Conservation (phyloP, 2,113 vertebrate genomes). For the Pholis gunnellus region DNA sequence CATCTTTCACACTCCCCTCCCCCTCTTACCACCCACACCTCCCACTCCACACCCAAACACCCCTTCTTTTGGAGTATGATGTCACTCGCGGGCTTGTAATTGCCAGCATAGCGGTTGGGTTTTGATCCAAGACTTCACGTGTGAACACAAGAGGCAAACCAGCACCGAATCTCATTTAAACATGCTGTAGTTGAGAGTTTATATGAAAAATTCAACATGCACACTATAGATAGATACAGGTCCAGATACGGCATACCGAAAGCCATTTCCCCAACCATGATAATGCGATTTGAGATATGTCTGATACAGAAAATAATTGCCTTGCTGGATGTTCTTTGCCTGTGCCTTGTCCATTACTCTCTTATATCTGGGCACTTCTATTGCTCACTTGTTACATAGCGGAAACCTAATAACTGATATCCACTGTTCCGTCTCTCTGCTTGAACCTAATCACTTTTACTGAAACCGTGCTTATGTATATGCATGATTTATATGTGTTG, state of each 20-base stretch:
- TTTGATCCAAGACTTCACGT: constrained; percentile 52
- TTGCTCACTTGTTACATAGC: constrained; percentile 25
- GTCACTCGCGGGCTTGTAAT: constrained; percentile 47
- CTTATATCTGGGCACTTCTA: constrained; percentile 31
- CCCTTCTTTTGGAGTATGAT: constrained; percentile 59
- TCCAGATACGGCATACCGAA: constrained; percentile 15
- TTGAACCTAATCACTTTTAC: constrained; percentile 37
- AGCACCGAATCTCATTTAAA: constrained; percentile 20
- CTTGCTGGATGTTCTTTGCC: constrained; percentile 30
- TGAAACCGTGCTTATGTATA: constrained; percentile 34
- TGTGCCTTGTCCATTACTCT: constrained; percentile 49
- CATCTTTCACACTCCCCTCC: constrained; percentile 19
- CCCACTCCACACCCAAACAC: constrained; percentile 30
- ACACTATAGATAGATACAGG: neutral
- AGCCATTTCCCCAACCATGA: constrained; percentile 33
- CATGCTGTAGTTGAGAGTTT: neutral
- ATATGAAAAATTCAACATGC: constrained; percentile 11
- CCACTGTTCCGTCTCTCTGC: constrained; percentile 3
- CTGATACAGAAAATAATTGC: constrained; percentile 53
- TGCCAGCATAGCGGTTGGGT: constrained; percentile 43
- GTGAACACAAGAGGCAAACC: constrained; percentile 34
- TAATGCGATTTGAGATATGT: constrained; percentile 42
- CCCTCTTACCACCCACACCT: constrained; percentile 36
- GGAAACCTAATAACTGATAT: constrained; percentile 32
- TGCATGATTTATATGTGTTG: constrained; percentile 38